Conservation (phyloP, 1,140 invertebrate species). For the Drosophila eugracilis region DNA sequence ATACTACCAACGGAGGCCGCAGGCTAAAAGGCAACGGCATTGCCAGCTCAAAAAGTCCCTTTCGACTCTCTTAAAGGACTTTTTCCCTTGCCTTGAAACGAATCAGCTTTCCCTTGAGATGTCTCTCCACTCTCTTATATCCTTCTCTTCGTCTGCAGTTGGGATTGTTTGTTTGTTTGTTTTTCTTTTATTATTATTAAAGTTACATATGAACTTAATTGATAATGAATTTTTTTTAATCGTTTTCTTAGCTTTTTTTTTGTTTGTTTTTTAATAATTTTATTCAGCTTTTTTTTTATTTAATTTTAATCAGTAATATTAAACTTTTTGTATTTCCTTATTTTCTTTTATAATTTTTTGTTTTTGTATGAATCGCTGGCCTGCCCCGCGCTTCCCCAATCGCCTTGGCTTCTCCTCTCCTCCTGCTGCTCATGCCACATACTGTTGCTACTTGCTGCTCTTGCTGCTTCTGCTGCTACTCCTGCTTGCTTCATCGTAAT, state of each 20-base stretch:
- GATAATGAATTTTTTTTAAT: constrained; percentile 76
- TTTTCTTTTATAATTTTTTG: constrained; percentile 50
- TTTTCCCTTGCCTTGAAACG: constrained; percentile 15
- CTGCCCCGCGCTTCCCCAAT: constrained; percentile 52
- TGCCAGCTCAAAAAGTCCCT: constrained; percentile 20
- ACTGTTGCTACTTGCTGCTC: constrained; percentile 14
- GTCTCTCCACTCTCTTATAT: constrained; percentile 2
- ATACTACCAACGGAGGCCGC: constrained; percentile 44
- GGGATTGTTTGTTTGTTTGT: constrained; percentile 39
- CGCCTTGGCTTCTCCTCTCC: constrained; percentile 17
- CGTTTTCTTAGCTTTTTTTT: constrained; percentile 31
- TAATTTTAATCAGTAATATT: constrained; percentile 83
- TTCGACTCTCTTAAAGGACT: constrained; percentile 15
- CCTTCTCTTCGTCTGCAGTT: constrained; percentile 54
- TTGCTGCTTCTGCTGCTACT: constrained; percentile 20
- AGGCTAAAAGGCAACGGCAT: constrained; percentile 31
- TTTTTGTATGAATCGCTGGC: constrained; percentile 68
- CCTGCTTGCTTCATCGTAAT: constrained; percentile 18
- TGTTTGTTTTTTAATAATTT: constrained; percentile 67
- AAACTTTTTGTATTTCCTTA: constrained; percentile 65
- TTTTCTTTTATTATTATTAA: constrained; percentile 80
- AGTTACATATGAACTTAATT: constrained; percentile 83
- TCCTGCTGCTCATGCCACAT: constrained; percentile 8
- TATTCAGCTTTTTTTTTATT: constrained; percentile 61
- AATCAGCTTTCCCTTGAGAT: neutral